Base-by-base conservation (phyloP, 2,797 vertebrate species). In the Sorex maritimensis region DNA sequence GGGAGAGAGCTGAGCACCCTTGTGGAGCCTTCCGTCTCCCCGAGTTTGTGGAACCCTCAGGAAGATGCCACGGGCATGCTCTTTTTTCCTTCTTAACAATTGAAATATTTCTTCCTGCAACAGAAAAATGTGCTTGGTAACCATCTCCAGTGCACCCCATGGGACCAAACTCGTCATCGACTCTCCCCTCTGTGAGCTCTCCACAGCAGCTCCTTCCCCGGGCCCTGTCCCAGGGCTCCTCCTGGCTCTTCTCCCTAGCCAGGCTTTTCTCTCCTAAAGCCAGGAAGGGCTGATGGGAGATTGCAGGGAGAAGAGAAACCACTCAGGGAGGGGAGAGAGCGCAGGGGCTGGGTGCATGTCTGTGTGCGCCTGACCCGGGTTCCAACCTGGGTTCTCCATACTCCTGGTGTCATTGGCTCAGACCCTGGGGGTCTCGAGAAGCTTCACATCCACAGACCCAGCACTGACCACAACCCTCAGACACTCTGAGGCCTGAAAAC, bases 41-140 rank as follows among this genome's bases (percentile, higher is more conserved):
- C 0, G 6, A 6, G 9, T 11, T 94, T 92, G 17, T 24, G 0
- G 63, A n/a, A 41, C 26, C 5, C 52, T 46, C n/a, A 79, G 12
- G 24, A 77, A 91, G 85, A 19, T 15, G 34, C 63, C 55, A 8
- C 67, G 67, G 24, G 28, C 81, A 26, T 63, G 21, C 17, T 24
- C 21, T 65, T 41, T 41, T 67, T 63, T 88, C 28, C 65, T 73
- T 73, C 38, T 81, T 17, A 6, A 72, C 92, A 97, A 92, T 1
- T 89, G 82, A 96, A 97, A 91, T 96, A 91, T 96, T 95, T 84
- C 85, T 94, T 95, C 93, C 74, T 65, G 26, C 90, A 86, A 82
- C 69, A 89, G 93, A 96, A 92, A 97, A 97, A 85, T 91, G 81
- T 94, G 92, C 91, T 96, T 90, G 1, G 41, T 96, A 86, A 95